Evolutionary conservation across 2,888 invertebrate species (phyloP).

Genomic region (Opisthograptis luteolata): DNA sequence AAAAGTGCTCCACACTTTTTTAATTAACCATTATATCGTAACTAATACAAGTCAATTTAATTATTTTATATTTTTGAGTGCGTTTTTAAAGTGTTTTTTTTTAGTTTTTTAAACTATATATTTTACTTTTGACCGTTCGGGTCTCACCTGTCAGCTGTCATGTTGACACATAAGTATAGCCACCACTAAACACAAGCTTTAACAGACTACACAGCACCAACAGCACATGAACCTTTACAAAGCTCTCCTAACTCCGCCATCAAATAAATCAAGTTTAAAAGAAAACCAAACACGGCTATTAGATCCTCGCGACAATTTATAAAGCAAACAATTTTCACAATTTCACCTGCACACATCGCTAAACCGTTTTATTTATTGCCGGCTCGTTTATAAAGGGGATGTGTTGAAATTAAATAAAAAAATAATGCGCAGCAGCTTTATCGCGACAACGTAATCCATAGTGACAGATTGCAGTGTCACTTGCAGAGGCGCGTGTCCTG

Average conservation of each 20-base stretch:
- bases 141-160: too few relatives aligned
- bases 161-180: too few relatives aligned
- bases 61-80: too few relatives aligned
- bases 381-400: constrained; percentile 27
- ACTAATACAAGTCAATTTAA: too few relatives aligned
- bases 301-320: constrained; percentile 9
- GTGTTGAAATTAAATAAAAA: constrained; percentile 42
- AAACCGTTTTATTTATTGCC: constrained; percentile 32
- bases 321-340: constrained; percentile 20
- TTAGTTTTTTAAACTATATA: too few relatives aligned
- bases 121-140: too few relatives aligned
- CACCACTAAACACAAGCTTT: too few relatives aligned
- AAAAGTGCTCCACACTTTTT: too few relatives aligned
- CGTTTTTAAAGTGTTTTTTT: too few relatives aligned
- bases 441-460: constrained; percentile 37
- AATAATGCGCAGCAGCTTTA: constrained; percentile 36
- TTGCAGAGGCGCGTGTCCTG: constrained; percentile 3
- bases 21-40: too few relatives aligned
- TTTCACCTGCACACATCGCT: constrained; percentile 23
- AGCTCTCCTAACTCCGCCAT: background rate
- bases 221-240: background rate
- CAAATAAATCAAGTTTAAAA: constrained; percentile 9
- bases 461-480: constrained; percentile 33
- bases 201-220: too few relatives aligned
- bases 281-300: constrained; percentile 6